Base-by-base conservation (phyloP, 2,888 invertebrate genomes). In the Brachyptera putata region DNA sequence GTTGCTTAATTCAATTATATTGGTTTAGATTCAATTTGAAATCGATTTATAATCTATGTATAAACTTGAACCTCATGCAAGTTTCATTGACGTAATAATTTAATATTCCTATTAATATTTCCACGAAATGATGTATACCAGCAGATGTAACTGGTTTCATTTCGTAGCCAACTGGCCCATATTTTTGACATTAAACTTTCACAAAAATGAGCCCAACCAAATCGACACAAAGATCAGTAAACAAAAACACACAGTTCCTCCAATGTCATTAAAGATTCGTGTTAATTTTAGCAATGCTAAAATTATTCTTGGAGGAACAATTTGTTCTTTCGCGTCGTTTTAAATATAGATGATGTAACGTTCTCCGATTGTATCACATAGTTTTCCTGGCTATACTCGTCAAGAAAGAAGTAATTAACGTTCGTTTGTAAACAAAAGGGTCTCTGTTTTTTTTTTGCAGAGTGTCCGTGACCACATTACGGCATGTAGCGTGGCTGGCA, bases 401-500 rank as follows among this genome's bases (percentile, higher is more conserved):
- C n/a, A n/a, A n/a, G n/a, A n/a, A n/a, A 11, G 30, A 7, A 11
- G 30, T 30, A 5, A 30, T 30, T 30, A 7, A 7, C 30, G 7
- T 30, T 11, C 30, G 30, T 30, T 30, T 30, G 7, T 5, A 30
- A 30, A 11, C 30, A 30, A 30, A 11, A 5, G 30, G 11, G 30
- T 30, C 30, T n/a, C n/a, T n/a, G n/a, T 30, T 5, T 11, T 30
- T 30, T 5, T 30, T 30, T 69, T 77, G 57, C 74, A 84, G 84
- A 78, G 71, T 65, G 76, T 79, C 56, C 78, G 79, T 70, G 84
- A 84, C 64, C 73, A 78, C 36, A 72, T 79, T 9, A 78, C 80
- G 2, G 75, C 76, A 37, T 79, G 78, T 56, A 81, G 80, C 68
- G 76, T 83, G 63, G 77, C 81, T 55, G 77, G 81, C 14, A 81